Conservation (phyloP, 2,113 vertebrate species). For the Pheucticus melanocephalus region DNA sequence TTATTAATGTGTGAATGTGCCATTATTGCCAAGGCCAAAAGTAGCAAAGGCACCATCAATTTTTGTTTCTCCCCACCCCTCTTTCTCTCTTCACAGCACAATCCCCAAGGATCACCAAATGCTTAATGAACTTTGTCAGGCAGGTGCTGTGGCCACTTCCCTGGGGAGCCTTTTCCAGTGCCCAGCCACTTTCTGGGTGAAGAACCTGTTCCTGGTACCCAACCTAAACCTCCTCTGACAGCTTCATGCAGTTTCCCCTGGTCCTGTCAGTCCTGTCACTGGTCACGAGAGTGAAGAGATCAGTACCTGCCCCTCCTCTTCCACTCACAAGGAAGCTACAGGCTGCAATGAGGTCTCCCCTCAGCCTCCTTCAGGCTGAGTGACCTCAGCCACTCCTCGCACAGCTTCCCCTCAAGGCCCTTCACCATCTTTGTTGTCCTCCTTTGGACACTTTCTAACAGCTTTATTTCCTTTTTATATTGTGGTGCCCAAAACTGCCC, state of each 20-base stretch:
- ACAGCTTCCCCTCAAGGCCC: fast-evolving
- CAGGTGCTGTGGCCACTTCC: not conserved
- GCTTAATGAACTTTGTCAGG: not conserved
- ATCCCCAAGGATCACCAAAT: not conserved
- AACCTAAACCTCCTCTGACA: not conserved
- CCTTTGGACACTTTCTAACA: fast-evolving
- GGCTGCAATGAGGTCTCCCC: not conserved
- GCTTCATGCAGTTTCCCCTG: not conserved
- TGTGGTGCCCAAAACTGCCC: not conserved
- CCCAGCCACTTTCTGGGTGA: not conserved
- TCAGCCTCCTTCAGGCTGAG: not conserved
- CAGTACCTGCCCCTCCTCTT: not conserved
- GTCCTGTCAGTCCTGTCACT: not conserved
- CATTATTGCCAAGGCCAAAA: not conserved
- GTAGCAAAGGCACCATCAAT: not conserved
- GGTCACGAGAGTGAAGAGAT: not conserved
- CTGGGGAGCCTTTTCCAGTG: not conserved
- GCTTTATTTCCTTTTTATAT: fast-evolving
- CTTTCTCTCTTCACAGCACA: not conserved
- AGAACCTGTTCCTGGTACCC: not conserved
- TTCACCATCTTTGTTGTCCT: not conserved
- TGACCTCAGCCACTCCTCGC: fast-evolving
- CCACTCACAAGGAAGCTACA: not conserved
- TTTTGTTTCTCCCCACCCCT: not conserved
- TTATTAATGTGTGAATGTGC: not conserved